Conservation (phyloP, 1,140 invertebrate genomes). For the Pseudomyrmex flavicornis region DNA sequence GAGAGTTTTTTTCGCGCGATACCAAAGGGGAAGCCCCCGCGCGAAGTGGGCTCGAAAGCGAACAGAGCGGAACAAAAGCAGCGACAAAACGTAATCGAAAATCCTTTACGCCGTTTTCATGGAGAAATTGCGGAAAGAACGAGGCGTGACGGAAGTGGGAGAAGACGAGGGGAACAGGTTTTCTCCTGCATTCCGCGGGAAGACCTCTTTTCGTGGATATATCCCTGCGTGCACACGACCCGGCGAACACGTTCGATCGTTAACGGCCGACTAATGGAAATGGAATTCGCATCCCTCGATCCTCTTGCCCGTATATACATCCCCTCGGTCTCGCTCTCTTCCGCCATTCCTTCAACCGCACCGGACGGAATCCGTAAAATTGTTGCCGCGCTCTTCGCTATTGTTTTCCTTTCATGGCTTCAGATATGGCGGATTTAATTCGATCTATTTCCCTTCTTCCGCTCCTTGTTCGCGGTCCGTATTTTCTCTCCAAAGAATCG, state of each 20-base stretch:
- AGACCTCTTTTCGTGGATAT: constrained; percentile 46
- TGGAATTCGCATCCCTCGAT: constrained; percentile 69
- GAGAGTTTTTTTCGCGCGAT: constrained; percentile 1
- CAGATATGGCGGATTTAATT: constrained; percentile 59
- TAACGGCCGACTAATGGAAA: constrained; percentile 74
- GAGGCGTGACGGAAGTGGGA: not conserved
- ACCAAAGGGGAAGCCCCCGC: not conserved
- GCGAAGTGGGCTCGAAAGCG: constrained; percentile 44
- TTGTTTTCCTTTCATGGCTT: constrained; percentile 52
- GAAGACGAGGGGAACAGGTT: not conserved
- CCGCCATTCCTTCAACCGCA: not conserved
- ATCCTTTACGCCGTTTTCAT: constrained; percentile 69
- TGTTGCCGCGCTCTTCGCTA: constrained; percentile 30
- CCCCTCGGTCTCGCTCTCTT: not conserved
- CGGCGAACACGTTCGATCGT: constrained; percentile 72
- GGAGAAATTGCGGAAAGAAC: constrained; percentile 40
- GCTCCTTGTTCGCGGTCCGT: not conserved
- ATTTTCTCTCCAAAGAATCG: constrained; percentile 6
- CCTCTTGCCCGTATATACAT: constrained; percentile 11
- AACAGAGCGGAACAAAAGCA: constrained; percentile 37
- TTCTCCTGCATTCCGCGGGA: constrained; percentile 56
- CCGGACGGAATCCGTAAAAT: constrained; percentile 65
- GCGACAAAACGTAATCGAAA: constrained; percentile 73
- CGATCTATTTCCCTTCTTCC: constrained; percentile 38
- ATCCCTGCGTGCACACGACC: constrained; percentile 64